These are phyloP conservation scores for Thecophora atra DNA, from an alignment of 2,888 invertebrate genomes.

Conservation along the genomic window DNA sequence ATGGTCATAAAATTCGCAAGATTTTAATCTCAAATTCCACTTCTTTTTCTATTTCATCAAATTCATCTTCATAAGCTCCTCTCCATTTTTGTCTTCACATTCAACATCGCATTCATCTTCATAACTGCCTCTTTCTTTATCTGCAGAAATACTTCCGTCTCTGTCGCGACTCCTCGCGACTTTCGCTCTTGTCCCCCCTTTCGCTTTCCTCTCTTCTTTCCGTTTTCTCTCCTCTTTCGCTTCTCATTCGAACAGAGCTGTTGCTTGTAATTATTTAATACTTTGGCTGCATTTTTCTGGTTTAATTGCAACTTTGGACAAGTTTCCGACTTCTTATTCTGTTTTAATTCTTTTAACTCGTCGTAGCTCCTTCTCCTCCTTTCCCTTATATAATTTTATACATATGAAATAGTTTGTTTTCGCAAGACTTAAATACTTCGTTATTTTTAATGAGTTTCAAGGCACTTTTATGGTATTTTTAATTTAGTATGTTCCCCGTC, in stretches of 20 bases:
- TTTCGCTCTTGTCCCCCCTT: background rate
- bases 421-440: slow-evolving; percentile 31
- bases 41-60: too few species aligned
- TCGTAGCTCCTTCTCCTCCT: background rate
- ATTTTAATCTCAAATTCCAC: too few species aligned
- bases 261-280: slow-evolving; percentile 30
- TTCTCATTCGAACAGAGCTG: background rate
- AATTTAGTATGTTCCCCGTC: background rate
- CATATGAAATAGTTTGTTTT: slow-evolving; percentile 38
- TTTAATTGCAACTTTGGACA: slow-evolving; percentile 27
- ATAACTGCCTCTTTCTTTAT: too few species aligned
- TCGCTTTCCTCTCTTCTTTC: background rate
- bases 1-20: too few species aligned
- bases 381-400: slow-evolving; percentile 2
- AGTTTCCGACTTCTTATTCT: slow-evolving; percentile 20
- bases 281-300: slow-evolving; percentile 20
- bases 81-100: too few species aligned
- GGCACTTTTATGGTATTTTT: background rate
- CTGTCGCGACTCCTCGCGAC: background rate
- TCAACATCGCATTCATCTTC: too few species aligned
- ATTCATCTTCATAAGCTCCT: too few species aligned
- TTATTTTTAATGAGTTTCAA: slow-evolving; percentile 33
- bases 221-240: background rate
- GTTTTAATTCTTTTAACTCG: slow-evolving; percentile 5
- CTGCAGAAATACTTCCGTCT: too few species aligned